Base-by-base conservation (phyloP, 2,888 invertebrate species). In the Rhingia campestris region DNA sequence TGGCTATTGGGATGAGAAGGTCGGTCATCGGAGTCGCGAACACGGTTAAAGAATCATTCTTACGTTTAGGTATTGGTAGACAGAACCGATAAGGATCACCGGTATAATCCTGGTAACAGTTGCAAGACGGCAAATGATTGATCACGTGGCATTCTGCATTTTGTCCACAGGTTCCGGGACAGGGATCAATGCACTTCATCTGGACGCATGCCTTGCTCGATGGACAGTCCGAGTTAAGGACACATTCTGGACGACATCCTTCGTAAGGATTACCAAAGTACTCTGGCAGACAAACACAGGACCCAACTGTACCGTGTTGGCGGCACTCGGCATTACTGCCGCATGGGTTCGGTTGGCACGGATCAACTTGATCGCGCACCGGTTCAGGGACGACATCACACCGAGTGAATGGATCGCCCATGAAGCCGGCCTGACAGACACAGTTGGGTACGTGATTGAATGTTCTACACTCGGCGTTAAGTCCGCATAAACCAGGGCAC, bases 201-300 rank as follows among this genome's bases (percentile, higher is more conserved):
- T 95, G 94, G 30, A 94, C 93, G 88, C 96, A 96, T 9, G 96
- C 95, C 88, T 93, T 91, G 89, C 95, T 93, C 61, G 94, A 94
- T 7, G 94, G 91, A 89, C 97, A 97, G 89, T 97, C 97, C 1
- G 95, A 94, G 90, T 95, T 96, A 56, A 95, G 92, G 45, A 95
- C 92, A 89, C 97, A 97, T 92, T 97, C 96, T 0, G 96, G 96
- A 86, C 95, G 93, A 88, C 97, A 97, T 10, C 94, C 94, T 88
- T 94, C 93, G 86, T 94, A 94, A 4, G 94, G 94, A 88, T 94
- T 93, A 63, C 94, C 94, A 80, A 92, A 91, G 92, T 94, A 93
- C 81, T 94, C 95, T n/a, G 94, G 92, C 82, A 95, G 89, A 89
- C 97, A 96, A 69, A 93, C 92, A 89, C 96, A 97, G 30, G 94